phyloP scores from a whole-genome alignment of 2,797 vertebrate species.

The Acipenser oxyrinchus region DNA sequence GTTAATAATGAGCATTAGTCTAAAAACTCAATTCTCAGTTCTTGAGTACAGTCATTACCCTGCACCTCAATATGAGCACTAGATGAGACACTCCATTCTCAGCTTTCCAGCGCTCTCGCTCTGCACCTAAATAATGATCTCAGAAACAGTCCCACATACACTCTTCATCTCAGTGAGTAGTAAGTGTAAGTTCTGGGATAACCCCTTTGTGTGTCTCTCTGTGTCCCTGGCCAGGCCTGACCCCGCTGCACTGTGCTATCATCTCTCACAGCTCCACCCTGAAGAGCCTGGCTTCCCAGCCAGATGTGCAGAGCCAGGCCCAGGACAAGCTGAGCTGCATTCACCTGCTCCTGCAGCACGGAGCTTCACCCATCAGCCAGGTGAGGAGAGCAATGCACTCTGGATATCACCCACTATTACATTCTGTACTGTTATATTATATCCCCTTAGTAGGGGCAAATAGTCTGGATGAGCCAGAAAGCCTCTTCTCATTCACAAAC shows the following conservation, averaged over 20 bases:
- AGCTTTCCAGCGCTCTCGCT: neutral
- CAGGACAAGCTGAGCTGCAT: constrained; percentile 63
- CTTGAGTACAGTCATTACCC: neutral
- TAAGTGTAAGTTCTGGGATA: no score
- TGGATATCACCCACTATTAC: constrained; percentile 20
- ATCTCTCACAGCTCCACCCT: constrained; percentile 67
- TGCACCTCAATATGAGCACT: neutral
- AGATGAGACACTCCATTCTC: neutral
- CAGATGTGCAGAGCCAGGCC: constrained; percentile 42
- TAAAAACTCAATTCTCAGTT: neutral
- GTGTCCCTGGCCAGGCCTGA: constrained; percentile 59
- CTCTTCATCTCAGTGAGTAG: no score
- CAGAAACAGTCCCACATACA: no score
- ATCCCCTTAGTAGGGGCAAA: no score
- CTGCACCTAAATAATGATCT: no score
- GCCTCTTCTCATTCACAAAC: no score
- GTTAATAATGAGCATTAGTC: neutral
- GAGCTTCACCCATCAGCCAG: constrained; percentile 71
- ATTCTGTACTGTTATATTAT: constrained; percentile 1
- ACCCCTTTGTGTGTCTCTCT: neutral
- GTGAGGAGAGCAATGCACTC: constrained; percentile 38
- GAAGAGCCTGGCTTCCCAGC: constrained; percentile 41
- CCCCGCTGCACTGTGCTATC: constrained; percentile 76
- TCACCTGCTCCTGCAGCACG: constrained; percentile 59
- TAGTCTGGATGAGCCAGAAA: no score